phyloP scores from a whole-genome alignment of 2,888 invertebrate genomes.

The Agriopis aurantiaria region DNA sequence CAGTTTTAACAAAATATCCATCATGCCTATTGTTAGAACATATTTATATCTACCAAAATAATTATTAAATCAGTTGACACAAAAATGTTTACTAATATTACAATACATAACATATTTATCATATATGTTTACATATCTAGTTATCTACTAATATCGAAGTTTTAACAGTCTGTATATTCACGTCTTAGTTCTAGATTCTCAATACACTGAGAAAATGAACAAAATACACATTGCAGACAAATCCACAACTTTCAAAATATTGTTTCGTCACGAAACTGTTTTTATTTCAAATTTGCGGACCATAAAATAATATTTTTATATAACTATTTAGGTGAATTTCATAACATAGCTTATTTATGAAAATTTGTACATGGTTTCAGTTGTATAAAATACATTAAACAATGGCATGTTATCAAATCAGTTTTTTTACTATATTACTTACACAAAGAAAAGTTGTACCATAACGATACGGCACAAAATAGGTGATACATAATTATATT shows the following conservation, averaged over 20 bases:
- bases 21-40: no score
- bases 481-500: neutral
- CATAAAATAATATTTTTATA: neutral
- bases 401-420: neutral
- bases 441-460: no score
- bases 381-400: neutral
- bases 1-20: no score
- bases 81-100: no score
- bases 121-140: neutral
- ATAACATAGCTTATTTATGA: neutral
- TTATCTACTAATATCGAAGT: neutral
- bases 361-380: neutral
- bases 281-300: conserved; percentile 27
- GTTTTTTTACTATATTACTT: no score
- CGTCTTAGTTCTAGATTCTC: conserved; percentile 26
- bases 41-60: no score
- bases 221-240: conserved; percentile 5
- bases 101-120: no score
- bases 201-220: conserved; percentile 31
- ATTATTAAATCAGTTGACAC: no score
- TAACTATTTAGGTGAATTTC: neutral
- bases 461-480: no score
- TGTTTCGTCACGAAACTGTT: conserved; percentile 25
- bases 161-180: neutral
- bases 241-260: conserved; percentile 9